Evolutionary conservation across 2,888 invertebrate genomes (phyloP), one percentile per base, ranked within the genome.

Genomic region (Acleris literana): DNA sequence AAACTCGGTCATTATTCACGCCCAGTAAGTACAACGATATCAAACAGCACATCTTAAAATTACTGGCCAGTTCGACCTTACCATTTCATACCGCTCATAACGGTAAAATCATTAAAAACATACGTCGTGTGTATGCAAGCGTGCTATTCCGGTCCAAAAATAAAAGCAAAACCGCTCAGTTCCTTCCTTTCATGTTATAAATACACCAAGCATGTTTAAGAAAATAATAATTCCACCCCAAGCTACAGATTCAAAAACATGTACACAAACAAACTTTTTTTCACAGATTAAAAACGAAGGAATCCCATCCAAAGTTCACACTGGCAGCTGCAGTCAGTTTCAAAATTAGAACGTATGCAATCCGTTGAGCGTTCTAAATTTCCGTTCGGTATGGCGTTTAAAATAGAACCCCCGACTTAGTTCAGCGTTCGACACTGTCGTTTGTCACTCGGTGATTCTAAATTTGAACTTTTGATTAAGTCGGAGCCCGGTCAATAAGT

Each of bases 361-460:
- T 89, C 85, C 87, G 88, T 88, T 87, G 85, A 85, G 82, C 80
- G 92, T 82, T 88, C 91, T 88, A 92, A 88, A 91, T 92, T 85
- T 89, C 86, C 81, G 85, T 86, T 86, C 86, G 88, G 88, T 85
- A 90, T 88, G 89, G 83, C 81, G 84, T 82, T 84, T 90, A 91
- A 83, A 89, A 84, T 90, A 91, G 89, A 87, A 82, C 85, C 75
- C 80, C 82, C 86, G 87, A 86, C 85, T 88, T 87, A 88, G 89
- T 89, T 88, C 87, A 87, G 87, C 81, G 85, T 87, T 88, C 90
- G 86, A 88, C 90, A 87, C 87, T 86, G 83, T 82, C 81, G 88
- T 88, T 87, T 85, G 85, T 87, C 90, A 90, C 87, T 80, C 81
- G 86, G 84, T 84, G 75, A 80, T 80, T 83, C 87, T 88, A 89